Evolutionary conservation across 2,113 vertebrate species (phyloP).

Genomic region (Sarotherodon lohbergeri): DNA sequence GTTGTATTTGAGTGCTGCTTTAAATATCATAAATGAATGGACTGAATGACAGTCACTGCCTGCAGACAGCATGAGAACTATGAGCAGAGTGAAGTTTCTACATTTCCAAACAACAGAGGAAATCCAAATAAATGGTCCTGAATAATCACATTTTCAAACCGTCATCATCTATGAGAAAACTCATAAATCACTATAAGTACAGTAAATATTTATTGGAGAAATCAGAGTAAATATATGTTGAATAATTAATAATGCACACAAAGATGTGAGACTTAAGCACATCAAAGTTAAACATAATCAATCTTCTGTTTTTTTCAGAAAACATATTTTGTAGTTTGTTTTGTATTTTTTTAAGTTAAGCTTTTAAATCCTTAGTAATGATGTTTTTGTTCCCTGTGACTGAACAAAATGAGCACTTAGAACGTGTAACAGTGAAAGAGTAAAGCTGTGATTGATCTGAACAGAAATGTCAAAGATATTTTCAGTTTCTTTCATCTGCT

Average conservation of each 20-base stretch:
- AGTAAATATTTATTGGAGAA: background rate
- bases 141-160: background rate
- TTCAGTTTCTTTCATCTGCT: background rate
- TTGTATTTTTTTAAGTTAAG: background rate
- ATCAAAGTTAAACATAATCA: background rate
- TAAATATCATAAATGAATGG: accelerated
- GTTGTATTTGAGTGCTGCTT: background rate
- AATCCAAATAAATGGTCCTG: background rate
- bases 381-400: background rate
- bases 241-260: background rate
- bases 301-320: background rate
- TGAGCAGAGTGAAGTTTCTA: background rate
- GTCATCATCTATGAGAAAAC: background rate
- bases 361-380: background rate
- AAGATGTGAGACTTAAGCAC: background rate
- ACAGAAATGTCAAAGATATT: background rate
- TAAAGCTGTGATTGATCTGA: background rate
- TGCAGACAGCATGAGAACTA: background rate
- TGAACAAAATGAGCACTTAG: background rate
- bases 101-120: accelerated
- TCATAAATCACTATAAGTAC: background rate
- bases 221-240: background rate
- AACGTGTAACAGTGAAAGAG: background rate
- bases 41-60: background rate
- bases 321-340: background rate